Evolutionary conservation across 2,113 vertebrate genomes (phyloP).

Genomic region (Albula glossodonta): DNA sequence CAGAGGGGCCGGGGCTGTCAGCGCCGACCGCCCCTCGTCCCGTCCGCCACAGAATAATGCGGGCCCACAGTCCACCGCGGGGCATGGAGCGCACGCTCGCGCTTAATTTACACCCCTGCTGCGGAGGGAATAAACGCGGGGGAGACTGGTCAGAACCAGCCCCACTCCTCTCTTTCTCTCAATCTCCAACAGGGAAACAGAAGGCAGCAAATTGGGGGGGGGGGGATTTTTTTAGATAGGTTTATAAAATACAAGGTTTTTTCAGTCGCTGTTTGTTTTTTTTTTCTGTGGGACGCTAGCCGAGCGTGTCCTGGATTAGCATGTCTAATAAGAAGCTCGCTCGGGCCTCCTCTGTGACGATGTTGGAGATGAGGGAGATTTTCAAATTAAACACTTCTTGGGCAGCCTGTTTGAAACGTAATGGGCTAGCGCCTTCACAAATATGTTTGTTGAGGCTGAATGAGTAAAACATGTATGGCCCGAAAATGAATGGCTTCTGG

Average conservation of each 20-base stretch:
- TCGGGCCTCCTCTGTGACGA: constrained; percentile 28
- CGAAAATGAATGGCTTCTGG: constrained; percentile 77
- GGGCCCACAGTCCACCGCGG: constrained; percentile 57
- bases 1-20: constrained; percentile 68
- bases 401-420: constrained; percentile 44
- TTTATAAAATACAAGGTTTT: background rate
- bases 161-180: constrained; percentile 50
- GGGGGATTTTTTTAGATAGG: background rate
- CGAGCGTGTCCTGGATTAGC: background rate
- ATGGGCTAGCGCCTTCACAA: constrained; percentile 61
- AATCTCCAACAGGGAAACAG: constrained; percentile 41
- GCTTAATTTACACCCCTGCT: constrained; percentile 68
- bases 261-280: background rate
- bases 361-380: constrained; percentile 45
- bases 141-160: constrained; percentile 59
- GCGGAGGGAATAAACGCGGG: constrained; percentile 61
- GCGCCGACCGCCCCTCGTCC: constrained; percentile 52
- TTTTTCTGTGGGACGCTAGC: background rate
- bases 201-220: constrained; percentile 11
- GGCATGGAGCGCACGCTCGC: constrained; percentile 60
- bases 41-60: constrained; percentile 61
- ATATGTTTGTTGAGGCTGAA: constrained; percentile 59
- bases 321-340: background rate
- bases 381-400: constrained; percentile 53
- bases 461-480: constrained; percentile 68